These are phyloP conservation scores for Drosophila parabipectinata DNA, from an alignment of 1,140 invertebrate species.

Conservation along the genomic window DNA sequence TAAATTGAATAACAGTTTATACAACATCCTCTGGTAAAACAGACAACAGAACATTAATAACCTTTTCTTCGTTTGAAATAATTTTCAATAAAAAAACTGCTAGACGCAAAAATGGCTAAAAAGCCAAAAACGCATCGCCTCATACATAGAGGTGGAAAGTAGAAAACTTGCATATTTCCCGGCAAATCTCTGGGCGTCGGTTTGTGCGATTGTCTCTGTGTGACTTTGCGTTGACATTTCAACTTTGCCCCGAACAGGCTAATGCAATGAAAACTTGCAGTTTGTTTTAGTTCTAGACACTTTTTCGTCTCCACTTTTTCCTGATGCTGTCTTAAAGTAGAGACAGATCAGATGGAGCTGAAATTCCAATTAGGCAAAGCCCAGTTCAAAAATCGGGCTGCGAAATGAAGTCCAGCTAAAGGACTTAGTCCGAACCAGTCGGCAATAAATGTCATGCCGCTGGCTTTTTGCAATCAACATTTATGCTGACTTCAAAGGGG, in stretches of 20 bases:
- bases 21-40: neutral
- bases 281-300: slow-evolving; percentile 22
- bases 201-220: slow-evolving; percentile 34
- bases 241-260: slow-evolving; percentile 32
- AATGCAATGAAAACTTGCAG: slow-evolving; percentile 56
- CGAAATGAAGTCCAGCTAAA: slow-evolving; percentile 15
- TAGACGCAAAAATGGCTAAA: neutral
- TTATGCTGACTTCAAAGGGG: slow-evolving; percentile 54
- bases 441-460: slow-evolving; percentile 49
- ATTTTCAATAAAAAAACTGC: neutral
- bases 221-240: slow-evolving; percentile 60
- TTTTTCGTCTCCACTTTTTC: neutral
- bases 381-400: slow-evolving; percentile 24
- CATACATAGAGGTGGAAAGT: neutral
- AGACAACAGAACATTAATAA: too few relatives aligned
- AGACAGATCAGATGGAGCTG: slow-evolving; percentile 4
- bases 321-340: slow-evolving; percentile 17
- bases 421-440: slow-evolving; percentile 3
- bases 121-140: neutral
- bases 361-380: slow-evolving; percentile 30
- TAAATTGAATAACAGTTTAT: neutral
- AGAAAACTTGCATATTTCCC: slow-evolving; percentile 32
- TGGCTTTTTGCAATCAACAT: slow-evolving; percentile 43
- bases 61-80: neutral
- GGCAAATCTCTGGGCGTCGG: slow-evolving; percentile 35